These are phyloP conservation scores for Dryobates pubescens DNA, from an alignment of 2,797 vertebrate genomes.

Conservation along the genomic window DNA sequence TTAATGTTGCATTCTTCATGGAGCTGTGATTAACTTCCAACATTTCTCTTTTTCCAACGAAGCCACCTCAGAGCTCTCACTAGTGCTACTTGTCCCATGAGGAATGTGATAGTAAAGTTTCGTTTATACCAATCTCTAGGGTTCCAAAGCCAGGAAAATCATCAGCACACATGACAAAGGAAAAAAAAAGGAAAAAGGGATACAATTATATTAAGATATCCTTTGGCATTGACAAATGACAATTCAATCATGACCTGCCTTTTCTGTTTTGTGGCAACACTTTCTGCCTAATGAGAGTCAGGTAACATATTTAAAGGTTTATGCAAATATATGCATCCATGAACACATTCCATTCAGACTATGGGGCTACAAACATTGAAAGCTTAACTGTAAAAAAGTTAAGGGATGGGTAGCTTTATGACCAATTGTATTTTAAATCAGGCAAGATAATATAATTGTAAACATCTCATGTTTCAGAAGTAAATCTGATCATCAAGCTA, in stretches of 20 bases:
- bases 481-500: background rate
- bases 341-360: background rate
- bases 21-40: background rate
- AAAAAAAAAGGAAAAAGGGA: background rate
- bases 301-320: background rate
- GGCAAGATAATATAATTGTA: background rate
- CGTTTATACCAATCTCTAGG: conserved; percentile 93
- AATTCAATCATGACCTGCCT: background rate
- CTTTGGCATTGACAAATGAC: background rate
- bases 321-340: background rate
- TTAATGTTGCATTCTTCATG: background rate
- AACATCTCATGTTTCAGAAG: background rate
- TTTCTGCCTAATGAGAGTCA: background rate
- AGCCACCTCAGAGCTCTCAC: conserved; percentile 80
- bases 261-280: background rate
- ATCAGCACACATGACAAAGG: background rate
- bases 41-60: conserved; percentile 42
- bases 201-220: background rate
- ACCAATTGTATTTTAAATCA: background rate
- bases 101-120: conserved; percentile 93
- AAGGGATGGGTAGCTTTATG: background rate
- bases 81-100: conserved; percentile 89
- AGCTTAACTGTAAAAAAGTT: background rate
- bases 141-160: conserved; percentile 31
- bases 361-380: background rate